These are phyloP conservation scores for Saccostrea echinata DNA, from an alignment of 1,140 invertebrate genomes.

Conservation along the genomic window DNA sequence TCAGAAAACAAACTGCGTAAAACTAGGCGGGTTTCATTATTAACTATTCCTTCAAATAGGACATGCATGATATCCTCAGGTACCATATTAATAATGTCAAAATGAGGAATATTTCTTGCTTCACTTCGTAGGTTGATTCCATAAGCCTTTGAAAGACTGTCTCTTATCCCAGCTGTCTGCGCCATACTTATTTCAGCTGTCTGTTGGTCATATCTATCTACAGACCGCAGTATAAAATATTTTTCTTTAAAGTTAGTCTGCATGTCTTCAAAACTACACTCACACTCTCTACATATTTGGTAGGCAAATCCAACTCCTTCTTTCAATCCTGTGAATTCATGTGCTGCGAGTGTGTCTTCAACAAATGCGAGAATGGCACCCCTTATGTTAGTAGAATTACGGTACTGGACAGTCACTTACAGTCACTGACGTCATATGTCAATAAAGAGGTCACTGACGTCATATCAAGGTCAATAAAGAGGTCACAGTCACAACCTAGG, in stretches of 20 bases:
- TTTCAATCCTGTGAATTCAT: constrained; percentile 49
- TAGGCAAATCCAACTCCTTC: constrained; percentile 44
- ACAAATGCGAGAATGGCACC: too few relatives aligned
- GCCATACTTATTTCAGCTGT: constrained; percentile 17
- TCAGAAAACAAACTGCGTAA: background rate
- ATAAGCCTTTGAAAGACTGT: constrained; percentile 3
- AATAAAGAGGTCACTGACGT: too few relatives aligned
- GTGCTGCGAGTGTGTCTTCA: too few relatives aligned
- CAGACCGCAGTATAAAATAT: background rate
- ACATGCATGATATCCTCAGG: constrained; percentile 48
- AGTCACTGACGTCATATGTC: too few relatives aligned
- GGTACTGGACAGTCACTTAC: too few relatives aligned
- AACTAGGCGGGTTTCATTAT: constrained; percentile 37
- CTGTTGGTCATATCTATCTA: constrained; percentile 40
- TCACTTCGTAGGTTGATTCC: constrained; percentile 21
- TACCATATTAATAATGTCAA: constrained; percentile 3
- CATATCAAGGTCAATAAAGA: too few relatives aligned
- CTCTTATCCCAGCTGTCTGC: constrained; percentile 11
- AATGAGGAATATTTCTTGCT: constrained; percentile 37
- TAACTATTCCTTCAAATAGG: constrained; percentile 44
- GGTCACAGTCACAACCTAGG: too few relatives aligned
- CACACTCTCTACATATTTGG: constrained; percentile 49
- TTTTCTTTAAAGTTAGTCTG: constrained; percentile 36
- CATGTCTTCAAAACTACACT: constrained; percentile 39
- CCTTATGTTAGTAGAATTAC: too few relatives aligned